Evolutionary conservation across 2,888 invertebrate genomes (phyloP).

Genomic region (Chalcis sispes): DNA sequence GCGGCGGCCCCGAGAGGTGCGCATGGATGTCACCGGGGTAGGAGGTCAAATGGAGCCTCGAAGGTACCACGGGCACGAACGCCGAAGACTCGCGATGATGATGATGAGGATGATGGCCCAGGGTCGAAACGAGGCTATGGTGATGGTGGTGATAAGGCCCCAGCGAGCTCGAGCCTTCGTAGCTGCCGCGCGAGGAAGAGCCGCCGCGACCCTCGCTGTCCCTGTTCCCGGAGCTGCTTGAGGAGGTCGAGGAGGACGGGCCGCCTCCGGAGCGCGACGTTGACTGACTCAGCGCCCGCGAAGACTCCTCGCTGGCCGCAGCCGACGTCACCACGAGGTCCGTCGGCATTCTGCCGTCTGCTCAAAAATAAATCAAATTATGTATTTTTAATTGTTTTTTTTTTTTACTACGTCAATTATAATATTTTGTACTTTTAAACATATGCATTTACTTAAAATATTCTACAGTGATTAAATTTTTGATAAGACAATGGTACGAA

Average conservation of each 20-base stretch:
- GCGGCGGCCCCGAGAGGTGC: constrained; percentile 75
- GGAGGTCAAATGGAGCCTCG: constrained; percentile 85
- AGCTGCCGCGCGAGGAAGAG: constrained; percentile 71
- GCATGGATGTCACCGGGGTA: constrained; percentile 86
- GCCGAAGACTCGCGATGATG: constrained; percentile 89
- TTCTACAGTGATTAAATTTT: too few species aligned
- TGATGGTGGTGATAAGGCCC: constrained; percentile 84
- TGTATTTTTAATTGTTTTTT: too few species aligned
- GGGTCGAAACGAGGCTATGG: constrained; percentile 72
- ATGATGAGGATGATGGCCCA: constrained; percentile 77
- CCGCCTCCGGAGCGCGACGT: constrained; percentile 12
- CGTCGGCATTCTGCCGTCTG: constrained; percentile 71
- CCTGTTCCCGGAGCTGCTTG: constrained; percentile 19
- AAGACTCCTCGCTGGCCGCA: constrained; percentile 68
- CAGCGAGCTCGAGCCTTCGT: constrained; percentile 65
- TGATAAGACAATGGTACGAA: too few species aligned
- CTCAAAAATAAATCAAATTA: background rate
- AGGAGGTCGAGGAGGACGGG: constrained; percentile 57
- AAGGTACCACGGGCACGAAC: constrained; percentile 91
- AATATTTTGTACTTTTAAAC: too few species aligned
- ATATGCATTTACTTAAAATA: too few species aligned
- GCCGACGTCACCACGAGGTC: constrained; percentile 73
- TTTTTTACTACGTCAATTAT: too few species aligned
- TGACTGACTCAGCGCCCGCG: background rate
- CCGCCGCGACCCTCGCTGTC: constrained; percentile 33